Conservation (phyloP, 2,888 invertebrate genomes). For the Scelioninae gen. 1 region DNA sequence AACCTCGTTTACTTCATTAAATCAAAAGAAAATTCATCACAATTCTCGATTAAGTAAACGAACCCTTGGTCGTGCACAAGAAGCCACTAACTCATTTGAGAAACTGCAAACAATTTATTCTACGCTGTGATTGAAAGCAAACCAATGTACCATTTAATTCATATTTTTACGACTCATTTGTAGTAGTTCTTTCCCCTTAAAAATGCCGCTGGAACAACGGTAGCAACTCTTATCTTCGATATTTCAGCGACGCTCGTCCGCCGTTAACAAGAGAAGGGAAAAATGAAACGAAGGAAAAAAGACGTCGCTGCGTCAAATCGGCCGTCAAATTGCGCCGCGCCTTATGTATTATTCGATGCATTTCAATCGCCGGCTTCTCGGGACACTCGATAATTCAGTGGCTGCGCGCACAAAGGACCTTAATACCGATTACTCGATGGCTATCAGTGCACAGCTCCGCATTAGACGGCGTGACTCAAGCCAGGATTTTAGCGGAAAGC, state of each 20-base stretch:
- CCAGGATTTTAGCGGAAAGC: slow-evolving; percentile 36
- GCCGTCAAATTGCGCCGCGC: too few relatives aligned
- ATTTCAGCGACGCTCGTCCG: too few relatives aligned
- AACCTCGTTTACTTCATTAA: slow-evolving; percentile 15
- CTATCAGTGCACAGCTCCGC: slow-evolving; percentile 47
- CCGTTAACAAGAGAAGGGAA: too few relatives aligned
- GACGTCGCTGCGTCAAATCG: too few relatives aligned
- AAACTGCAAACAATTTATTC: slow-evolving; percentile 34
- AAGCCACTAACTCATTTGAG: not conserved
- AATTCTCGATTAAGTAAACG: not conserved
- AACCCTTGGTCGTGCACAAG: not conserved
- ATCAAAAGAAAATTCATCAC: slow-evolving; percentile 1
- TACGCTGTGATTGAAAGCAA: slow-evolving; percentile 43
- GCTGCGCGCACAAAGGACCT: slow-evolving; percentile 64
- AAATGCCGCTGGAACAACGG: not conserved
- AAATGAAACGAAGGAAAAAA: too few relatives aligned
- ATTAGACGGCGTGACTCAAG: slow-evolving; percentile 45
- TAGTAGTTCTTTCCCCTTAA: not conserved
- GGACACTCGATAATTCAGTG: too few relatives aligned
- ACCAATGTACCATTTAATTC: slow-evolving; percentile 49
- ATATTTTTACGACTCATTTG: slow-evolving; percentile 51
- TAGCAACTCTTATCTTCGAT: slow-evolving; percentile 5
- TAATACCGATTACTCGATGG: slow-evolving; percentile 64
- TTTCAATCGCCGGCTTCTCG: too few relatives aligned
- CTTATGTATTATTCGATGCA: too few relatives aligned